phyloP scores from a whole-genome alignment of 2,888 invertebrate genomes.

The Caenorhabditis sp. region DNA sequence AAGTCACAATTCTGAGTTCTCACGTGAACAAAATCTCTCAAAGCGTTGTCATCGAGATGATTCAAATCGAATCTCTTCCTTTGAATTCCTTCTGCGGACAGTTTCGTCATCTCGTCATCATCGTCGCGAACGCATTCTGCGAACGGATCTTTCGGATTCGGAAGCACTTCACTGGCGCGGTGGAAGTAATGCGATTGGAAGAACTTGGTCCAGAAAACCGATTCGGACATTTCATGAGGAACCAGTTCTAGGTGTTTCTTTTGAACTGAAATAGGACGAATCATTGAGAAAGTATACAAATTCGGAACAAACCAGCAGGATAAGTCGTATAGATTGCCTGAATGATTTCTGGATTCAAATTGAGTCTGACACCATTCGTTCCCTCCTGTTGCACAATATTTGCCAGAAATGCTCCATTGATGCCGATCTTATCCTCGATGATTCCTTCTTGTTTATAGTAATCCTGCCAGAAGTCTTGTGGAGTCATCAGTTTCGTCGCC shows the following conservation, averaged over 20 bases:
- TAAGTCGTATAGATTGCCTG: constrained; percentile 99
- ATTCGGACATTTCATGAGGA: constrained; percentile 94
- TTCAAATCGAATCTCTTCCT: constrained; percentile 72
- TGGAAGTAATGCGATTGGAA: constrained; percentile 97
- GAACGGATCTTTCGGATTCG: constrained; percentile 91
- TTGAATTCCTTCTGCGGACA: constrained; percentile 62
- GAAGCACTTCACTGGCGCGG: constrained; percentile 86
- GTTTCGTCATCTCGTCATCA: constrained; percentile 86
- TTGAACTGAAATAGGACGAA: constrained; percentile 87
- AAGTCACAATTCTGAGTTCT: neutral
- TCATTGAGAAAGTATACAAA: neutral
- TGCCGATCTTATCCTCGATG: constrained; percentile 88
- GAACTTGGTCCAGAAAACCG: constrained; percentile 99
- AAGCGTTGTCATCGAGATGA: constrained; percentile 65
- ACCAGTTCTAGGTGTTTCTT: constrained; percentile 97
- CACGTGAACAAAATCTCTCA: constrained; percentile 64
- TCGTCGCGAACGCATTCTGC: constrained; percentile 98
- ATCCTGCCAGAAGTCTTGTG: constrained; percentile 95
- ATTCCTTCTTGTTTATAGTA: constrained; percentile 68
- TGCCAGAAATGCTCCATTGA: constrained; percentile 87
- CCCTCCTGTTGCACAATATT: constrained; percentile 79
- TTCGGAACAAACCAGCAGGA: constrained; percentile 87
- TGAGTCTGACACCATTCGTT: constrained; percentile 87
- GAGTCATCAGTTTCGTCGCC: constrained; percentile 94
- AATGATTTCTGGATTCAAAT: constrained; percentile 96